Conservation (phyloP, 2,113 vertebrate genomes). For the Macaca fascicularis region DNA sequence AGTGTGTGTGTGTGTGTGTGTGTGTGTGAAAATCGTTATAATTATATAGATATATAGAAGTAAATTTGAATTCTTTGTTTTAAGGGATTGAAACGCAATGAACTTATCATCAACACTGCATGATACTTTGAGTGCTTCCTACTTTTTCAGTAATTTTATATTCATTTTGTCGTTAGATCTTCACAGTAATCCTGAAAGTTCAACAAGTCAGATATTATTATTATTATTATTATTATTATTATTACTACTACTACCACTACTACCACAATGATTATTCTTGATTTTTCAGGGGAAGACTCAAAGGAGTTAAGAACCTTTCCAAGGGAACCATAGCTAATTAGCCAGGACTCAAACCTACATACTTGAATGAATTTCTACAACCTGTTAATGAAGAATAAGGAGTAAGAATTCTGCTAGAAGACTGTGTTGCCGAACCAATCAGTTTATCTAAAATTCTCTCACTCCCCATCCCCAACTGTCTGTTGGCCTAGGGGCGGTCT, state of each 20-base stretch:
- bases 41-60: not conserved
- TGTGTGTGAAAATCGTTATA: not conserved
- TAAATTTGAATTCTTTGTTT: not conserved
- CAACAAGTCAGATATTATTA: not conserved
- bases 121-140: not conserved
- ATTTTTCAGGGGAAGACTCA: not conserved
- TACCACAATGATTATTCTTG: not conserved
- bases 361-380: not conserved
- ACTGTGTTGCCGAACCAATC: not conserved
- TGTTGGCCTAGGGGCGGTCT: fast-evolving
- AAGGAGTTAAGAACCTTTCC: not conserved
- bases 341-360: not conserved
- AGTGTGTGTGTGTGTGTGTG: not conserved
- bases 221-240: too few species aligned
- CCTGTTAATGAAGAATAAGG: not conserved
- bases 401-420: not conserved
- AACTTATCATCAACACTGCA: not conserved
- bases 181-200: not conserved
- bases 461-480: not conserved
- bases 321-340: not conserved
- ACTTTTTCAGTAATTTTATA: not conserved
- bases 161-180: not conserved
- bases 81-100: not conserved
- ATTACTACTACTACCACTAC: not conserved
- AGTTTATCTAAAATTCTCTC: not conserved